Evolutionary conservation across 2,888 invertebrate species (phyloP).

Genomic region (Polydrusus tereticollis): DNA sequence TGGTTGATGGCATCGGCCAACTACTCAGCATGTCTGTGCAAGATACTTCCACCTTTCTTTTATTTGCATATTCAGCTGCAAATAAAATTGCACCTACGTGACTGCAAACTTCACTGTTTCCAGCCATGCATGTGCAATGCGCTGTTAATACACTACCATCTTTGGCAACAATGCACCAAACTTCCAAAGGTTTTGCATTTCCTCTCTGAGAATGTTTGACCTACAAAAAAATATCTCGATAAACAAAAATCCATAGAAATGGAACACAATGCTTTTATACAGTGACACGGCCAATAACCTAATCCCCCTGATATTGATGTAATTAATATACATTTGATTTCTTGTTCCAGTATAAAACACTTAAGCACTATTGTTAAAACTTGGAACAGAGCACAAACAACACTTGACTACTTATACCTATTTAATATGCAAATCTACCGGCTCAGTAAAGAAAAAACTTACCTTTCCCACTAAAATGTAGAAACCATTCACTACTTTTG

Average conservation of each 20-base stretch:
- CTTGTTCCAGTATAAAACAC: no score
- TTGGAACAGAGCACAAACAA: no score
- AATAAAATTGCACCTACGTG: constrained; percentile 30
- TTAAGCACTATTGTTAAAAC: no score
- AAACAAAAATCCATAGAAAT: no score
- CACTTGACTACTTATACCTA: not conserved
- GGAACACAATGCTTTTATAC: no score
- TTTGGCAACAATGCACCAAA: constrained; percentile 39
- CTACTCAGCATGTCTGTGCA: constrained; percentile 1
- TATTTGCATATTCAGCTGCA: constrained; percentile 4
- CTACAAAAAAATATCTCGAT: constrained; percentile 38
- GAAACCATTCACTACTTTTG: not conserved
- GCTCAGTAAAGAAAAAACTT: not conserved
- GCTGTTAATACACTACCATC: constrained; percentile 29
- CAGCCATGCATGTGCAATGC: constrained; percentile 45
- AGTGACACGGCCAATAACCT: no score
- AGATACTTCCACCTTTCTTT: not conserved
- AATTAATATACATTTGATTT: no score
- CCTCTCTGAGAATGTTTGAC: constrained; percentile 45
- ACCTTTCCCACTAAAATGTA: not conserved
- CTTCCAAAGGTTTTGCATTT: constrained; percentile 32
- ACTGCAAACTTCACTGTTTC: constrained; percentile 44
- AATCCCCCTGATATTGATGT: no score
- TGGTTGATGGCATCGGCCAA: constrained; percentile 10
- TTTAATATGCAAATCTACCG: not conserved